Percentiles rank a stretch among this genome's conserved stretches.
phyloP scores from a whole-genome alignment of 2,797 vertebrate species.

The Distichodus sexfasciatus region DNA sequence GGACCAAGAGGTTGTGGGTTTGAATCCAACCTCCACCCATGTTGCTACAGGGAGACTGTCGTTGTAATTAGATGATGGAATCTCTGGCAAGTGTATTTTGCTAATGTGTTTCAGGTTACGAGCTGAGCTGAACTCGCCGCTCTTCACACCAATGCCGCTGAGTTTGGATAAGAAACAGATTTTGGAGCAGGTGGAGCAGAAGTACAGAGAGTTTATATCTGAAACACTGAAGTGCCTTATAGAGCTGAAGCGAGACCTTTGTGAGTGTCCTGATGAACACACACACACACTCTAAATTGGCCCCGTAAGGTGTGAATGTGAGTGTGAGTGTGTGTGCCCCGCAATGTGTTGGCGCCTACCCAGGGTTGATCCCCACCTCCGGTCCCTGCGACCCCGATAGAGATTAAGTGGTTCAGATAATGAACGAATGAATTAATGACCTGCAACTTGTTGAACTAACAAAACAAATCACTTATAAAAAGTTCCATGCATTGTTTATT shows the following conservation, averaged over 20 bases:
- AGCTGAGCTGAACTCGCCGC: slow-evolving; percentile 62
- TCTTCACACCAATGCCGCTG: slow-evolving; percentile 60
- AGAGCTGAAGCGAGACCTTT: slow-evolving; percentile 71
- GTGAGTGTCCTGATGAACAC: slow-evolving; percentile 55
- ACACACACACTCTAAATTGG: background rate
- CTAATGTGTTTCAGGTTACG: slow-evolving; percentile 55
- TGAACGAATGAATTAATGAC: too few relatives aligned
- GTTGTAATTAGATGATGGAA: too few relatives aligned
- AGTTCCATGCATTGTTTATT: too few relatives aligned
- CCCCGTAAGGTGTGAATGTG: too few relatives aligned
- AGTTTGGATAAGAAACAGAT: slow-evolving; percentile 67
- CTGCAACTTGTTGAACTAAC: too few relatives aligned
- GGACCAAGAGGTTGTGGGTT: background rate
- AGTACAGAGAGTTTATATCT: slow-evolving; percentile 69
- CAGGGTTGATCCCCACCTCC: too few relatives aligned
- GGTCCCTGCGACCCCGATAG: too few relatives aligned
- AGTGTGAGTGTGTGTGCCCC: too few relatives aligned
- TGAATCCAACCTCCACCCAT: background rate
- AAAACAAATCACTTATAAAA: too few relatives aligned
- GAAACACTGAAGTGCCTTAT: slow-evolving; percentile 68
- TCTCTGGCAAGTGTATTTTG: background rate
- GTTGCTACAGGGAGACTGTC: background rate
- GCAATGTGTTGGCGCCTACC: too few relatives aligned
- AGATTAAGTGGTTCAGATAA: too few relatives aligned
- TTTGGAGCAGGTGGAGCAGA: slow-evolving; percentile 68